phyloP scores from a whole-genome alignment of 2,113 vertebrate genomes.

The Notechis scutatus region DNA sequence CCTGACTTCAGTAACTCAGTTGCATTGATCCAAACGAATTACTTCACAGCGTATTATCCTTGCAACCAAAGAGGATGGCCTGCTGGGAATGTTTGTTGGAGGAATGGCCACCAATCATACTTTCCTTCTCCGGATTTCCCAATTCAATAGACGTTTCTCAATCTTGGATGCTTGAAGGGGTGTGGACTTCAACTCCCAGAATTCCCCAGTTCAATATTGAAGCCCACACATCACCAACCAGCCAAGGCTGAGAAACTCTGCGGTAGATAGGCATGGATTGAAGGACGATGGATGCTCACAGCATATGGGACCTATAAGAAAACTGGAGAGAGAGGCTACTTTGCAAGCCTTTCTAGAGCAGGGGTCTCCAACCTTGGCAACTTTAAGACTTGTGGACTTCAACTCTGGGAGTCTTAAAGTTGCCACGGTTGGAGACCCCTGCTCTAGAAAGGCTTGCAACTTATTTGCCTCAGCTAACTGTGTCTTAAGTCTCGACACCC shows the following conservation, averaged over 20 bases:
- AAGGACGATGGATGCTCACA: not conserved
- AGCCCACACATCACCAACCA: not conserved
- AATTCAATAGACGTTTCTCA: not conserved
- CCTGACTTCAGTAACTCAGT: not conserved
- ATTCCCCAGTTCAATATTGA: not conserved
- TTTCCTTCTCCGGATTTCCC: not conserved
- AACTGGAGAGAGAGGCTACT: not conserved
- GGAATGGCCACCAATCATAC: not conserved
- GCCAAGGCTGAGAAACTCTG: not conserved
- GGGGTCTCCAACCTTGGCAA: too few relatives aligned
- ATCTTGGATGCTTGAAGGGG: not conserved
- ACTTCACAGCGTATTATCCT: not conserved
- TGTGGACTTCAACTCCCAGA: not conserved
- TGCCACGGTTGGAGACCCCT: too few relatives aligned
- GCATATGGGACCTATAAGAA: not conserved
- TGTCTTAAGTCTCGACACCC: not conserved
- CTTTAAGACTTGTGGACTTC: too few relatives aligned
- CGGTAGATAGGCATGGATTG: not conserved
- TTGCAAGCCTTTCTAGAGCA: not conserved
- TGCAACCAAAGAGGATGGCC: not conserved
- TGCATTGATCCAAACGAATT: not conserved
- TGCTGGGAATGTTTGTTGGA: not conserved
- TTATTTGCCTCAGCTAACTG: not conserved
- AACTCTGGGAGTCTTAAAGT: too few relatives aligned
- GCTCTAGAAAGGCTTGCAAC: not conserved